Evolutionary conservation across 1,140 invertebrate genomes (phyloP), one percentile per base, ranked within the genome.

Genomic region (Marisa cornuarietis): DNA sequence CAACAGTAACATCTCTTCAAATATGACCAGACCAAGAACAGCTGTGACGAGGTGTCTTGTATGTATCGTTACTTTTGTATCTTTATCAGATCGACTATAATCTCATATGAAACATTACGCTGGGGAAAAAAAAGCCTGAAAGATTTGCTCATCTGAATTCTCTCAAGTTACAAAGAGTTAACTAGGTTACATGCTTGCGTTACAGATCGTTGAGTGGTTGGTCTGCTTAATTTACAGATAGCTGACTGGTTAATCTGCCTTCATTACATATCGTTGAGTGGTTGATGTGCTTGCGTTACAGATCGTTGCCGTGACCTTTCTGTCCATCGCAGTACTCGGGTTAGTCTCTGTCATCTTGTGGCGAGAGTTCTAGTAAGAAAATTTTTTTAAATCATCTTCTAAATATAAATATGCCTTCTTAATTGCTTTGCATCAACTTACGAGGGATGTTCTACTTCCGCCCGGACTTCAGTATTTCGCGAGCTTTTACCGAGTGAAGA

Each of bases 371-470:
- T 68, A 24, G 65, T 68, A 31, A 68, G 65, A 1, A 22, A 24
- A 5, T 78, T 22, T 68, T 20, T 14, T 66, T 14, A 22, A 5
- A 11, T 31, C 52, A 49, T 62, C 42, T 18, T 51, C 62, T 65
- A 22, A 65, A 58, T 76, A 9, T 76, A 20, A 65, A 14, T 65
- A 26, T 65, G 22, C 65, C 63, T 76, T 62, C 65, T 62, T 76
- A 13, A 42, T 62, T 76, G n/a, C 49, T 62, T 76, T 51, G 65
- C 75, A 42, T 62, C 62, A n/a, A n/a, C n/a, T n/a, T n/a, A n/a
- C n/a, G n/a, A n/a, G n/a, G n/a, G n/a, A n/a, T n/a, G n/a, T n/a
- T n/a, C n/a, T n/a, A n/a, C n/a, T n/a, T n/a, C n/a, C n/a, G n/a
- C n/a, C n/a, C n/a, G n/a, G n/a, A n/a, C n/a, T n/a, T n/a, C n/a